Base-by-base conservation (phyloP, 2,113 vertebrate genomes). In the Oryzias javanicus region DNA sequence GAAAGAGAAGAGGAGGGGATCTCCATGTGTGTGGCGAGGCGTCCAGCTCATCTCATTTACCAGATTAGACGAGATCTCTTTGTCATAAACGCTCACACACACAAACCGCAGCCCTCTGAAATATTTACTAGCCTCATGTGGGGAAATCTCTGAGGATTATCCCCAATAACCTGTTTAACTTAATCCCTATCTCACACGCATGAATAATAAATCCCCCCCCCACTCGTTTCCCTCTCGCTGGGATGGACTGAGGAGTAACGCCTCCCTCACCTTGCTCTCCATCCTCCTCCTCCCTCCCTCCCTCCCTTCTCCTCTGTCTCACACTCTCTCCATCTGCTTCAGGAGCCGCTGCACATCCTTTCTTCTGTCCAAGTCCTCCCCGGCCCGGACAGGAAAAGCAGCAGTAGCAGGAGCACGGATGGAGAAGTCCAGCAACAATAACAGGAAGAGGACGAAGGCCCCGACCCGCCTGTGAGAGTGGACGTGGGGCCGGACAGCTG, bases 391-490 rank as follows among this genome's bases (percentile, higher is more conserved):
- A 91, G 87, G 86, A 91, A 82, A 65, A 76, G 58, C 49, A 83
- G 66, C 68, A n/a, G 70, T 70, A 79, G 78, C 72, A 42, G 60
- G 64, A 5, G 67, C 68, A 60, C 25, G 25, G 55, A 63, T 64
- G 70, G 58, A 65, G 4, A 14, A 64, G 73, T 65, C 6, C 44
- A 17, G 16, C 7, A 46, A 93, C 92, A 95, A 95, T 94, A 91
- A 91, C 92, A 94, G 94, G 93, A 95, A 93, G 86, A 88, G 88
- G 93, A 92, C 90, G 76, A 89, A 88, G 91, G 88, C 89, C 79
- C 82, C 88, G 86, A 86, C 85, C 90, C 91, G 85, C 85, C 72
- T 18, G 61, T 51, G 51, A 49, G 20, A 48, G 49, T 19, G 60
- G 74, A 53, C 22, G 48, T 60, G 2, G 16, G 50, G 60, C 67